These are phyloP conservation scores for Gymnorhina tibicen DNA, from an alignment of 2,113 vertebrate genomes.

Conservation along the genomic window DNA sequence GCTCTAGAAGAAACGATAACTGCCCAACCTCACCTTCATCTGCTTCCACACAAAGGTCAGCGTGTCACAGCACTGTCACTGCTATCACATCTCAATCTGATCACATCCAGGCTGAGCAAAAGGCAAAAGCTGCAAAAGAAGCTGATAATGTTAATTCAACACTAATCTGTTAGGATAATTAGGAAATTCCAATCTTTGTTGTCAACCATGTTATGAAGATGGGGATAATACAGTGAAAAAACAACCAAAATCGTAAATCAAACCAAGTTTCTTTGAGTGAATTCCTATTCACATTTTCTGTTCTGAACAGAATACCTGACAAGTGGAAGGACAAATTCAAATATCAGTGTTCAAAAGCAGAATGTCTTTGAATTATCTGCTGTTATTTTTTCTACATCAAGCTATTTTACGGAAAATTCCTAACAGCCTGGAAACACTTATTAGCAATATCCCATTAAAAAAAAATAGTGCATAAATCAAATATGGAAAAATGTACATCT, in stretches of 20 bases:
- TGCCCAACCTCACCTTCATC: not conserved
- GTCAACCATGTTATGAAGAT: not conserved
- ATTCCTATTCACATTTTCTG: not conserved
- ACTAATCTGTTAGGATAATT: not conserved
- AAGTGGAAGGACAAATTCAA: not conserved
- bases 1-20: not conserved
- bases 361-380: not conserved
- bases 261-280: not conserved
- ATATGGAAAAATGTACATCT: not conserved
- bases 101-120: not conserved
- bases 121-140: not conserved
- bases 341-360: not conserved
- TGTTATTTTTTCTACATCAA: not conserved
- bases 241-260: rapidly evolving
- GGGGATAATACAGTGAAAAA: not conserved
- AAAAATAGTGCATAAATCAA: not conserved
- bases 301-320: not conserved
- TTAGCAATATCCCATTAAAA: not conserved
- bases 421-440: not conserved
- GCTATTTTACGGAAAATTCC: not conserved
- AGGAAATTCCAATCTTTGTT: not conserved
- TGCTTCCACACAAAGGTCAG: not conserved
- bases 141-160: not conserved
- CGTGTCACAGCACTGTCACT: not conserved
- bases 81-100: not conserved